phyloP scores from a whole-genome alignment of 1,140 invertebrate genomes.

The Halesus radiatus region DNA sequence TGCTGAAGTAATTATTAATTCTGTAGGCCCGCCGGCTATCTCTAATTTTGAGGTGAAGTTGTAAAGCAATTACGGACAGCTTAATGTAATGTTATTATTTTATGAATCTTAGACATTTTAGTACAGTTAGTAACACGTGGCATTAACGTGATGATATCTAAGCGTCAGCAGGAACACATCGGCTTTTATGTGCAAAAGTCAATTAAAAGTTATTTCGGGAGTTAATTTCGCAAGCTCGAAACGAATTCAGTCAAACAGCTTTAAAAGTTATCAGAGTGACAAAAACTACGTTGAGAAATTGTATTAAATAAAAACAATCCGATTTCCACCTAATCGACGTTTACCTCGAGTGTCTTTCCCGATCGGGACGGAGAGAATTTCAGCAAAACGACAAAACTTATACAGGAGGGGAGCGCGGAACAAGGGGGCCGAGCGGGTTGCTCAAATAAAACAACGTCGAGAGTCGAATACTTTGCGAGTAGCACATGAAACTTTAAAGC shows the following conservation, averaged over 20 bases:
- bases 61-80: conserved; percentile 9
- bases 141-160: too few species aligned
- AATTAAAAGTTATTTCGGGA: too few species aligned
- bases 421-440: conserved; percentile 5
- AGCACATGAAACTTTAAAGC: conserved; percentile 41
- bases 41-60: conserved; percentile 25
- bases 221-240: neutral
- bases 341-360: conserved; percentile 12
- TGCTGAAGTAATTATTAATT: conserved; percentile 50
- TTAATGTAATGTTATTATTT: conserved; percentile 1
- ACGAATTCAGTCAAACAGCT: neutral
- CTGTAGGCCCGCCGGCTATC: conserved; percentile 21
- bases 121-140: too few species aligned
- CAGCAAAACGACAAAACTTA: conserved; percentile 16
- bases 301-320: conserved; percentile 24
- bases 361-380: conserved; percentile 21
- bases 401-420: neutral
- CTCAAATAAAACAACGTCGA: conserved; percentile 31
- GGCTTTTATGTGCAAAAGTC: too few species aligned
- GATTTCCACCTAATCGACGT: conserved; percentile 29
- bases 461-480: conserved; percentile 17
- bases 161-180: too few species aligned
- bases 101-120: too few species aligned
- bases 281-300: conserved; percentile 8
- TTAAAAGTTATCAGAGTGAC: neutral